A percentile compares a stretch with the other conserved stretches of the same genome.
Evolutionary conservation across 2,113 vertebrate species (phyloP).

Genomic region (Pelecanoides urinatrix): DNA sequence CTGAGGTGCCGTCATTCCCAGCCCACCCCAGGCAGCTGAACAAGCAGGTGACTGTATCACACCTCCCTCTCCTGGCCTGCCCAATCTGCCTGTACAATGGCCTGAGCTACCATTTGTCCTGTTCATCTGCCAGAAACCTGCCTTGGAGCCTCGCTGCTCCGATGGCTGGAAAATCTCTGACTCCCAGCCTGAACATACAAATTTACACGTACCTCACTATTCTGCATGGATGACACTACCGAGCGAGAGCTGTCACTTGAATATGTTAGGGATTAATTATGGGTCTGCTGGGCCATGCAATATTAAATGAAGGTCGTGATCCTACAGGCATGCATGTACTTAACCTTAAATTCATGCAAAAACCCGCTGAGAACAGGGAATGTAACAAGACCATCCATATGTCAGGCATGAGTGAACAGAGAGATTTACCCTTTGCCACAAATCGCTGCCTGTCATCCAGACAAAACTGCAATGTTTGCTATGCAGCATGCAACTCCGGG

Average conservation of each 20-base stretch:
- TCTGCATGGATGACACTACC: neutral
- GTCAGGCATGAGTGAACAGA: neutral
- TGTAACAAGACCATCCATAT: neutral
- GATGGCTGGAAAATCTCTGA: neutral
- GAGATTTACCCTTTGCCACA: constrained; percentile 48
- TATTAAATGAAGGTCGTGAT: neutral
- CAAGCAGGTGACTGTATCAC: neutral
- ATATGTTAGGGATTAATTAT: neutral
- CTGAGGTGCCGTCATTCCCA: neutral
- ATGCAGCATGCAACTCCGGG: neutral
- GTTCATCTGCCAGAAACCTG: neutral
- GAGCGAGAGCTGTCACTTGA: neutral
- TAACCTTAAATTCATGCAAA: constrained; percentile 13
- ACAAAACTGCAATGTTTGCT: constrained; percentile 41
- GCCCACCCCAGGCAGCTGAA: neutral
- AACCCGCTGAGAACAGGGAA: neutral
- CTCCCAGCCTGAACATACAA: fast-evolving
- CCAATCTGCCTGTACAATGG: neutral
- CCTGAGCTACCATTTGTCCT: neutral
- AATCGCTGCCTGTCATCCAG: constrained; percentile 28
- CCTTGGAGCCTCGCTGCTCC: neutral
- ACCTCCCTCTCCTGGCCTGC: neutral
- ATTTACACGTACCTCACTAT: fast-evolving
- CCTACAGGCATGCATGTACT: neutral
- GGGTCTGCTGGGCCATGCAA: neutral